Conservation (phyloP, 2,113 vertebrate species). For the Cathartes aura region DNA sequence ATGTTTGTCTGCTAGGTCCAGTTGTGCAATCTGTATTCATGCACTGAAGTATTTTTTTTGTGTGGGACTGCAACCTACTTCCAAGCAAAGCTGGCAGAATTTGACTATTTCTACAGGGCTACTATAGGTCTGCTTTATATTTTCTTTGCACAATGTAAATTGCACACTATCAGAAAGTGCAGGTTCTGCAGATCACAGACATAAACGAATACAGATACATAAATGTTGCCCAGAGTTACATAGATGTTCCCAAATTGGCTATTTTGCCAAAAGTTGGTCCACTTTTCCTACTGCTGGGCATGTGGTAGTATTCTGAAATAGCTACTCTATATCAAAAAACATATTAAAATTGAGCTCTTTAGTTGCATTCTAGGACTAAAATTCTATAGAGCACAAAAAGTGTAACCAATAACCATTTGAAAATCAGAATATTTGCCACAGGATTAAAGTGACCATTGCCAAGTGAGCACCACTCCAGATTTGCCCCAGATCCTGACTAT, state of each 20-base stretch:
- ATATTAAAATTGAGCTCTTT: conserved; percentile 30
- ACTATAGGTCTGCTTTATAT: not conserved
- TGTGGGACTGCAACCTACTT: not conserved
- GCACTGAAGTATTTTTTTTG: not conserved
- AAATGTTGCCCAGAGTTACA: not conserved
- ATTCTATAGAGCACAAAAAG: not conserved
- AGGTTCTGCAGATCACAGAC: not conserved
- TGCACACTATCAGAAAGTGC: not conserved
- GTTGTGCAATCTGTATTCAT: not conserved
- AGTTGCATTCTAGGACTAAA: conserved; percentile 24
- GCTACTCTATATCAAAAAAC: not conserved
- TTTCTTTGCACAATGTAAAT: not conserved
- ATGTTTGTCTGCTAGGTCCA: not conserved
- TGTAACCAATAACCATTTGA: not conserved
- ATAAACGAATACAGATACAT: not conserved
- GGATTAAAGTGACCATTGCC: not conserved
- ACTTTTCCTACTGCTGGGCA: not conserved
- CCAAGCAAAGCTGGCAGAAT: not conserved
- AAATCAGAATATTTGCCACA: not conserved
- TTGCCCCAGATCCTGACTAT: not conserved
- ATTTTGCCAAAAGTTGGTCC: not conserved
- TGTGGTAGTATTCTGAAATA: not conserved
- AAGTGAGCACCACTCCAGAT: not conserved
- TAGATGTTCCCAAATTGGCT: not conserved
- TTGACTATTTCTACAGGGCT: not conserved